A percentile compares a stretch with the other conserved stretches of the same genome.
Conservation (phyloP, 2,113 vertebrate species). For the Pimephales promelas region DNA sequence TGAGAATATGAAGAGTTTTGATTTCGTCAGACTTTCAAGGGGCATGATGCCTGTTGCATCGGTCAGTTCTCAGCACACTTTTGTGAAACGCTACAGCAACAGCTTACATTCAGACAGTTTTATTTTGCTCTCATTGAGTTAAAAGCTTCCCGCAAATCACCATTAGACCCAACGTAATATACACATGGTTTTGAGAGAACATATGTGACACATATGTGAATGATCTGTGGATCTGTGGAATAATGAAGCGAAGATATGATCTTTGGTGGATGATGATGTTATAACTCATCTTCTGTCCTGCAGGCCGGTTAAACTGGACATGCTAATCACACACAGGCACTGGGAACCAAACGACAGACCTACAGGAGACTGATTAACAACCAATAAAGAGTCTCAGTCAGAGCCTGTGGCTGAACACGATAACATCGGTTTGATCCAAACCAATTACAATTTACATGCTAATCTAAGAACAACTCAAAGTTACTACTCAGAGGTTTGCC, state of each 20-base stretch:
- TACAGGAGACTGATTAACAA: slow-evolving; percentile 63
- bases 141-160: too few relatives aligned
- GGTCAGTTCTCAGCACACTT: too few relatives aligned
- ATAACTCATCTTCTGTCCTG: neutral
- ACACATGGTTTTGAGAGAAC: too few relatives aligned
- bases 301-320: slow-evolving; percentile 6
- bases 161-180: too few relatives aligned
- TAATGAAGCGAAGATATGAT: neutral
- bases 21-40: too few relatives aligned
- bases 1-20: neutral
- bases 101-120: too few relatives aligned
- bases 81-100: too few relatives aligned
- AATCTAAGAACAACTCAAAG: neutral
- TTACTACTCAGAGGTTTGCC: neutral
- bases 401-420: slow-evolving; percentile 48
- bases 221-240: too few relatives aligned
- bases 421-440: slow-evolving; percentile 34
- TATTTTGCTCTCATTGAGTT: too few relatives aligned
- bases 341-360: slow-evolving; percentile 59
- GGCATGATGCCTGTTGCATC: too few relatives aligned
- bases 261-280: neutral
- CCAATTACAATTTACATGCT: neutral
- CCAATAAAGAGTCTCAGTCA: slow-evolving; percentile 50
- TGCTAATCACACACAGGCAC: slow-evolving; percentile 70
- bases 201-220: too few relatives aligned